These are phyloP conservation scores for Monodelphis domestica DNA, from an alignment of 2,797 vertebrate genomes.

Conservation along the genomic window DNA sequence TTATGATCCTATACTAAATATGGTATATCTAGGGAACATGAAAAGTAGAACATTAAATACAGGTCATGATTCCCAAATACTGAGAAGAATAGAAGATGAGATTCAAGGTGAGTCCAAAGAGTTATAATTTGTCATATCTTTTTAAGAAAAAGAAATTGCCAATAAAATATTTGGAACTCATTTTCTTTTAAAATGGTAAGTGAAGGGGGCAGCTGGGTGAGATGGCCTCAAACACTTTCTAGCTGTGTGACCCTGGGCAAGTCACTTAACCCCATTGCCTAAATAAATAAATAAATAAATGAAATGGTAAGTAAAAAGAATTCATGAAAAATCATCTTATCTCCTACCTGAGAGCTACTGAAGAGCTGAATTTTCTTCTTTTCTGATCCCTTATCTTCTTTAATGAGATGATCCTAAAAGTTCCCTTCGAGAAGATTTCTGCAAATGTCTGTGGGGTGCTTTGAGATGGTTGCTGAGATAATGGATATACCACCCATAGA, in stretches of 20 bases:
- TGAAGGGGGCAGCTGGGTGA: too few relatives aligned
- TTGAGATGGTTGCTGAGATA: neutral
- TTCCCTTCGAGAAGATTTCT: neutral
- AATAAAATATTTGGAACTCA: neutral
- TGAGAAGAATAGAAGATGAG: conserved; percentile 4
- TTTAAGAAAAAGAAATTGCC: neutral
- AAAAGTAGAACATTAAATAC: neutral
- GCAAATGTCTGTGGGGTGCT: neutral
- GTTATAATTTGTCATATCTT: neutral
- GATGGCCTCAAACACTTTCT: too few relatives aligned
- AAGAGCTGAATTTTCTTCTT: conserved; percentile 10
- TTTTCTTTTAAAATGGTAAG: conserved; percentile 32
- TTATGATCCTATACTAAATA: neutral
- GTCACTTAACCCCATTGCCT: too few relatives aligned
- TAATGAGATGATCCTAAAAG: neutral
- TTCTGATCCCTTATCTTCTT: neutral
- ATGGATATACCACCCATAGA: neutral
- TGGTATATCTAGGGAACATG: neutral
- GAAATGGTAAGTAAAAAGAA: conserved; percentile 6
- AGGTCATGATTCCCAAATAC: conserved; percentile 22
- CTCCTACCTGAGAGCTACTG: conserved; percentile 16
- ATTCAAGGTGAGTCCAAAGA: conserved; percentile 37
- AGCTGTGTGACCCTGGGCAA: too few relatives aligned
- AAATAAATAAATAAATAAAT: too few relatives aligned
- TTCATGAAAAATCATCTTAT: neutral